These are phyloP conservation scores for Melitaea cinxia DNA, from an alignment of 1,140 invertebrate species.

Conservation along the genomic window DNA sequence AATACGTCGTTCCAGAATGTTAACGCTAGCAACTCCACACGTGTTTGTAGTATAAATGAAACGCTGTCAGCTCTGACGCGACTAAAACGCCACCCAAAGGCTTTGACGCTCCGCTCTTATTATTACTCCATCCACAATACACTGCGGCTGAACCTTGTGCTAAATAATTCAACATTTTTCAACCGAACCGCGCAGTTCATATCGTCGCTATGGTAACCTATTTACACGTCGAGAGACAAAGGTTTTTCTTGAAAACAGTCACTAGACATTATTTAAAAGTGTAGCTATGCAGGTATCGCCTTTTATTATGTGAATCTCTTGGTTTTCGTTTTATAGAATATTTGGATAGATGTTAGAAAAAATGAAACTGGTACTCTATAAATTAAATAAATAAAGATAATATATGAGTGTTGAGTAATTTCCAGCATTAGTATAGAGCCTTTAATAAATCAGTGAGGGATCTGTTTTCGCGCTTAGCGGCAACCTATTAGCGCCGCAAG, in stretches of 20 bases:
- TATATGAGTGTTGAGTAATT: not conserved
- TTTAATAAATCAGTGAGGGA: not conserved
- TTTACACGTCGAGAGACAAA: not conserved
- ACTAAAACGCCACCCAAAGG: slow-evolving; percentile 17
- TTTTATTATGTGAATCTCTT: too few species aligned
- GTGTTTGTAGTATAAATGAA: slow-evolving; percentile 7
- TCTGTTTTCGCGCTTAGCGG: not conserved
- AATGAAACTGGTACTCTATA: too few species aligned
- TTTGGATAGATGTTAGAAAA: not conserved
- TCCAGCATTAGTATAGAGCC: not conserved
- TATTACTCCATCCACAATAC: slow-evolving; percentile 24
- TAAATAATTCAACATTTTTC: slow-evolving; percentile 36
- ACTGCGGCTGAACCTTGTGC: slow-evolving; percentile 19
- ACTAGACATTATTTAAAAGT: not conserved
- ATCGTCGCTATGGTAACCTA: slow-evolving; percentile 5
- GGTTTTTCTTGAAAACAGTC: not conserved
- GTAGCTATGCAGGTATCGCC: not conserved
- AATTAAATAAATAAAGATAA: not conserved
- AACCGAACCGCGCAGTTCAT: slow-evolving; percentile 14
- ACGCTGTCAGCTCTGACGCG: slow-evolving; percentile 5
- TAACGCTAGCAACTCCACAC: not conserved
- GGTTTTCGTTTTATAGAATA: too few species aligned
- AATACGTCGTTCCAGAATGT: not conserved
- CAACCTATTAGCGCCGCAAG: slow-evolving; percentile 3
- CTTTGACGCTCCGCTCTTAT: slow-evolving; percentile 28